Base-by-base conservation (phyloP, 2,797 vertebrate species). In the Trichosurus vulpecula region DNA sequence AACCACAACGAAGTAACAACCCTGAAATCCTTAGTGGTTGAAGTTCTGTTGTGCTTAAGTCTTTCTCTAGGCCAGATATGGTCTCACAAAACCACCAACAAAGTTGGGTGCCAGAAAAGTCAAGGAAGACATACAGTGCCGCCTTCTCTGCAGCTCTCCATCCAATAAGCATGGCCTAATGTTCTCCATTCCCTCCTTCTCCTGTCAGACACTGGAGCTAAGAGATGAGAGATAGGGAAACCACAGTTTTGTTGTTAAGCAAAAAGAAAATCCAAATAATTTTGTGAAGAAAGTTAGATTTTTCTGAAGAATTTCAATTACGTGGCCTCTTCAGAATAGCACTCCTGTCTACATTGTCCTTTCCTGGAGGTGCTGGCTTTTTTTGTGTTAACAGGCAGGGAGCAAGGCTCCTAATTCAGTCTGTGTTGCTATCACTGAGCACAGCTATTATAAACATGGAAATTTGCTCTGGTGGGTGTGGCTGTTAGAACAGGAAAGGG, bases 31-130 rank as follows among this genome's bases (percentile, higher is more conserved):
- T 27, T 94, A 97, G 94, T 93, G 94, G 92, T 97, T 94, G 81
- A 89, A 95, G 93, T 97, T 97, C 91, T 97, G 97, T 95, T 97
- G 96, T 98, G 98, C 97, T 96, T 31, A 95, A 97, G 96, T 93
- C 96, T 96, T 96, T 96, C 92, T 97, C 97, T 94, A 95, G 96
- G 96, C 94, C 96, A 97, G 95, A 92, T 93, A 93, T 35, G 12
- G 51, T 97, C 95, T 96, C 95, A 92, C 96, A 95, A 47, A 94
- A 94, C 91, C 93, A 94, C 97, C 97, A 97, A 1, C 97, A 95
- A 61, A 52, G 19, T 96, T 87, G 66, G 61, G 41, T n/a, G 96
- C 96, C 74, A n/a, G 96, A 92, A 96, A 97, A 93, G 95, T n/a
- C 96, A 96, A 96, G 29, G 93, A n/a, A 91, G 16, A 90, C 89